Evolutionary conservation across 2,888 invertebrate species (phyloP).

Genomic region (Desoria tigrina): DNA sequence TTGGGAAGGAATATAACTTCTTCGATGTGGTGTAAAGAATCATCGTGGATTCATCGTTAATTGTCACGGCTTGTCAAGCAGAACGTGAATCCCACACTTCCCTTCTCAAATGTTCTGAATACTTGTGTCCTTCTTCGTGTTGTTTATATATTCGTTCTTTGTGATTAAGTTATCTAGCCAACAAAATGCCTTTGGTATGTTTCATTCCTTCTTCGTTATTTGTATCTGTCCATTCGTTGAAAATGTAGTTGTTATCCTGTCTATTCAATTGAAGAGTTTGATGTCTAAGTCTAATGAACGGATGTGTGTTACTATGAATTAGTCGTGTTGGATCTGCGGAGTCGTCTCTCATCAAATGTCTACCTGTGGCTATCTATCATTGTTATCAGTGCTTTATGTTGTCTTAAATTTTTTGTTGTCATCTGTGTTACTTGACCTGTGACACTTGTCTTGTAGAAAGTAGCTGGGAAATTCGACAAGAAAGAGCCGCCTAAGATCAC

Average conservation of each 20-base stretch:
- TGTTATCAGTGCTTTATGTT: too few relatives aligned
- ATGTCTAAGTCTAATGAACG: too few relatives aligned
- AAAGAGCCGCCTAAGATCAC: slow-evolving; percentile 52
- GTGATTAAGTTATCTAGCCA: slow-evolving; percentile 11
- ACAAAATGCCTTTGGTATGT: slow-evolving; percentile 46
- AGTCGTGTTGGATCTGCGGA: too few relatives aligned
- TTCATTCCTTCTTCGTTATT: slow-evolving; percentile 24
- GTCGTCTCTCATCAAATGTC: too few relatives aligned
- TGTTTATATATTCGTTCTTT: slow-evolving; percentile 19
- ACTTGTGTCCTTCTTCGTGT: slow-evolving; percentile 11
- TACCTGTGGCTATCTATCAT: too few relatives aligned
- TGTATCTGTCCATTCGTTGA: neutral
- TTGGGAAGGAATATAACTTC: neutral
- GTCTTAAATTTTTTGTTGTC: too few relatives aligned
- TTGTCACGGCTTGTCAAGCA: neutral
- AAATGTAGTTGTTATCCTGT: too few relatives aligned
- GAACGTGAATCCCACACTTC: slow-evolving; percentile 5
- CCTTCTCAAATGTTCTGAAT: slow-evolving; percentile 14
- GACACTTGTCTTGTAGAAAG: slow-evolving; percentile 20
- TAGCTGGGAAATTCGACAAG: slow-evolving; percentile 45
- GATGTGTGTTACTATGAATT: too few relatives aligned
- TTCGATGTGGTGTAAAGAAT: neutral
- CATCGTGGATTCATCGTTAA: neutral
- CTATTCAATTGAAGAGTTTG: too few relatives aligned
- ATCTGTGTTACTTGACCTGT: slow-evolving; percentile 5